Evolutionary conservation across 1,140 invertebrate species (phyloP), one percentile per base, ranked within the genome.

Genomic region (Octopus bimaculoides): DNA sequence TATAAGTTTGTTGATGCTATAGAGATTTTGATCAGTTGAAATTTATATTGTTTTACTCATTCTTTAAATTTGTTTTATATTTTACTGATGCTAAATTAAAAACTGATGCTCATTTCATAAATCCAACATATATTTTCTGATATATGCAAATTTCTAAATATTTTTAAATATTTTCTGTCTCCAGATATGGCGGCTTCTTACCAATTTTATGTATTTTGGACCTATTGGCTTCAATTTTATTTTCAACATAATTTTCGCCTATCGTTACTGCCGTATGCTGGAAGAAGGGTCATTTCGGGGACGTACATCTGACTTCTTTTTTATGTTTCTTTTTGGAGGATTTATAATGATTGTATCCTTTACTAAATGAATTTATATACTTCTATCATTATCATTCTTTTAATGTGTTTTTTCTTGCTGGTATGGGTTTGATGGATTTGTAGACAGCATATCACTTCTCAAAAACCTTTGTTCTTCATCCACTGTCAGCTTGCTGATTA

Each of bases 171-270:
- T 81, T 77, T 81, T 84, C n/a, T 78, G 17, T 61, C 75, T 93
- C 78, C 88, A 96, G 94, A 77, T 95, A 92, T 99, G 98, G 98
- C 92, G 98, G 86, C 91, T 99, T 77, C 89, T 99, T 66, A 99
- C 98, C 76, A 98, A 97, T 88, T 99, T 99, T 91, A 92, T 99
- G 61, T 99, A 98, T 89, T 99, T 99, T 92, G 98, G 98, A 73
- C 96, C 96, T 66, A 93, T 99, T 89, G 97, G 98, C 17, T 99
- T 99, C 90, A 99, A 98, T 91, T 99, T 99, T 89, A 94, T 99
- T 85, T 99, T 99, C 92, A 99, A 99, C 90, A 97, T 99, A 93
- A 97, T 99, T 88, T 99, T 99, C 90, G 98, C 97, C 56, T 99
- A 99, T 91, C 94, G 97, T 86, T 99, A 99, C 91, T 99, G 98